phyloP scores from a whole-genome alignment of 2,797 vertebrate genomes.

The Phrynocephalus guinanensis region DNA sequence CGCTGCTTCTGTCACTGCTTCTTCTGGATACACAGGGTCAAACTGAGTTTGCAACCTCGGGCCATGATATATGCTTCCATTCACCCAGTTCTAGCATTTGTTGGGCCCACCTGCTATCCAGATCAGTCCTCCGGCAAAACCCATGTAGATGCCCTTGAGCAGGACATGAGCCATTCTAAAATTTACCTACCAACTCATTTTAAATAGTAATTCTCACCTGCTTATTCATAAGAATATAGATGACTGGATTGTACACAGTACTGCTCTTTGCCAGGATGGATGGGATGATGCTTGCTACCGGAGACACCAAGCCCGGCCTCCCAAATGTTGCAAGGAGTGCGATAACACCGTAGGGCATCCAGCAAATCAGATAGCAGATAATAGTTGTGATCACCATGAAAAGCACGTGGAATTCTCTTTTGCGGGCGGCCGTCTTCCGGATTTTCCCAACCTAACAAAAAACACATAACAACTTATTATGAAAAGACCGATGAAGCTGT shows the following conservation, averaged over 20 bases:
- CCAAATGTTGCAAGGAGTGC: conserved; percentile 87
- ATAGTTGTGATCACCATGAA: conserved; percentile 87
- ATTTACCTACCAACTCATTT: background rate
- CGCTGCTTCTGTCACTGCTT: background rate
- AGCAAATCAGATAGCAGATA: conserved; percentile 85
- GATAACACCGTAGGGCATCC: conserved; percentile 87
- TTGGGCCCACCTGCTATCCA: background rate
- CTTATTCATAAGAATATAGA: conserved; percentile 91
- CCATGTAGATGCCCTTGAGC: background rate
- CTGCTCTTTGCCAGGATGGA: conserved; percentile 90
- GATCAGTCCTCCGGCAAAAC: background rate
- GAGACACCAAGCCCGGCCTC: conserved; percentile 81
- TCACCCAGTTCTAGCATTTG: background rate
- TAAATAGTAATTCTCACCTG: conserved; percentile 78
- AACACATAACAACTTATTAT: background rate
- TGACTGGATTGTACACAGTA: conserved; percentile 88
- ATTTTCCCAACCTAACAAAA: conserved; percentile 83
- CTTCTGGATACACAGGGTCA: background rate
- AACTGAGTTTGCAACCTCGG: background rate
- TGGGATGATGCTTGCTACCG: conserved; percentile 83
- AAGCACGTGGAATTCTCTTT: conserved; percentile 85
- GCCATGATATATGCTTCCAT: background rate
- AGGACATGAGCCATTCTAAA: background rate
- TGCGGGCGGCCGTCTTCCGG: conserved; percentile 81
- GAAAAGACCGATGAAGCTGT: too few species aligned